Base-by-base conservation (phyloP, 2,797 vertebrate species). In the Danio aesculapii region DNA sequence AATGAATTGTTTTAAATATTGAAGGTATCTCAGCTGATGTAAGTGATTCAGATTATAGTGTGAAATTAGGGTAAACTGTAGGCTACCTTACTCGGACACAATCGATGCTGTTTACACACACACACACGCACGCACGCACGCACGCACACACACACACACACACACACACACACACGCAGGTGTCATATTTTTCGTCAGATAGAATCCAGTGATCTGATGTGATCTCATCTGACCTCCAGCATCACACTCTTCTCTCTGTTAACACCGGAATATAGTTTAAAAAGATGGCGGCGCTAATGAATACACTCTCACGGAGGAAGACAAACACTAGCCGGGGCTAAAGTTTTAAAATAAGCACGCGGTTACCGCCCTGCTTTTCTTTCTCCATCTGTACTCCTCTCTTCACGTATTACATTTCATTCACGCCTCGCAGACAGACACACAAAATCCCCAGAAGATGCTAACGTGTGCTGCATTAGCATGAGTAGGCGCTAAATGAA, bases 381-480 rank as follows among this genome's bases (percentile, higher is more conserved):
- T 41, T 53, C 52, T 72, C 69, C 73, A 49, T 71, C 69, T 77
- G 61, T 52, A 39, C 52, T 13, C 12, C 59, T 89, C 83, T 86
- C 73, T 77, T 86, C 47, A 6, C 21, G 81, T 84, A 55, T 81
- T 90, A 91, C 86, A 89, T 93, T 93, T 92, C 87, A 90, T 92
- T 92, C 92, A 90, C 92, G 90, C 90, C 91, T 91, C 87, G 88
- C 92, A 89, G 91, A 88, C 88, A 89, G 94, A 94, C 89, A 94
- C 89, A 89, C 81, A 91, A 94, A 91, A 91, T 91, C 90, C 92
- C 83, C 92, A 6, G 12, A n/a, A 66, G 63, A 53, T 10, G 10
- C 50, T 53, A 30, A 30, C 30, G 30, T 30, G 30, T 30, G 30
- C 30, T 30, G 30, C 30, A 30, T 30, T 30, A 30, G 30, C 30